Evolutionary conservation across 2,797 vertebrate genomes (phyloP).

Genomic region (Oryzias sinensis): DNA sequence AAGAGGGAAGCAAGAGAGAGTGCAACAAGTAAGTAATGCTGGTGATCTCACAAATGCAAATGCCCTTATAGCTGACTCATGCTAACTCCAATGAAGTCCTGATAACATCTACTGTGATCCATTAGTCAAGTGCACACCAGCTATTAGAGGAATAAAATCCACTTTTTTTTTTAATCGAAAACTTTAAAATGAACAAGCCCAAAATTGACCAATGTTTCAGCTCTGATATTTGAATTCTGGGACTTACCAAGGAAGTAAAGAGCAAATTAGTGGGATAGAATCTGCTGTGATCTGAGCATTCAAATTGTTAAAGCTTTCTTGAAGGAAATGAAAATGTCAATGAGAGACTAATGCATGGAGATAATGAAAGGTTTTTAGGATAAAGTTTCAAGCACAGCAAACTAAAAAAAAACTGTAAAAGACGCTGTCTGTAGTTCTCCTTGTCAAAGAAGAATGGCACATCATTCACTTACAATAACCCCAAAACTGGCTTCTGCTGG

Average conservation of each 20-base stretch:
- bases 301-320: conserved; percentile 2
- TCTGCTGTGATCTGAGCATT: conserved; percentile 1
- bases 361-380: conserved; percentile 6
- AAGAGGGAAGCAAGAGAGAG: conserved; percentile 10
- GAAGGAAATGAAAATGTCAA: background rate
- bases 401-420: too few relatives aligned
- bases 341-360: conserved; percentile 5
- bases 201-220: conserved; percentile 19
- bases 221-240: conserved; percentile 25
- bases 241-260: conserved; percentile 9
- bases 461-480: too few relatives aligned
- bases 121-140: conserved; percentile 8
- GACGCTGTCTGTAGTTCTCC: too few relatives aligned
- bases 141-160: conserved; percentile 8
- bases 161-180: conserved; percentile 17
- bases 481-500: too few relatives aligned
- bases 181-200: conserved; percentile 17
- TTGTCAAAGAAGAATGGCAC: too few relatives aligned
- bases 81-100: conserved; percentile 18
- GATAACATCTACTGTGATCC: conserved; percentile 5
- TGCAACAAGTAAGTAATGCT: background rate
- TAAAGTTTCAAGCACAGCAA: conserved; percentile 11
- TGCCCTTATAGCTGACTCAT: conserved; percentile 23
- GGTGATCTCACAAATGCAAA: conserved; percentile 25
- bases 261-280: conserved; percentile 5